These are phyloP conservation scores for Acanthaster planci DNA, from an alignment of 35 echinoderm and acorn worm genomes.

Conservation along the genomic window DNA sequence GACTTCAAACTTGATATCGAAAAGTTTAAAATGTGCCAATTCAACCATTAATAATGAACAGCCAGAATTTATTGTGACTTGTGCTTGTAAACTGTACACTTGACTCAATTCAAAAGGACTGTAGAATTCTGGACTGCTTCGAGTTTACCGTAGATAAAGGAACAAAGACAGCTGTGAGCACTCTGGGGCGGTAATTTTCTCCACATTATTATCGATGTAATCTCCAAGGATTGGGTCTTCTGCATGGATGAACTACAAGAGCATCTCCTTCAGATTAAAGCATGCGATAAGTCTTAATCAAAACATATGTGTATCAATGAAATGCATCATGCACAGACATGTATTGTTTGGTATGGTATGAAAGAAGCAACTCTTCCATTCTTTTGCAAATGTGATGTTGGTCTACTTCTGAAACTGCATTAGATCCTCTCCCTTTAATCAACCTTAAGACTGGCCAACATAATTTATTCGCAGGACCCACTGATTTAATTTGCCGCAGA, in stretches of 20 bases:
- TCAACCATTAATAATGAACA: not conserved
- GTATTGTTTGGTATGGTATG: not conserved
- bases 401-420: too few relatives aligned
- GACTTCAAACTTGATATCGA: too few relatives aligned
- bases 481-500: too few relatives aligned
- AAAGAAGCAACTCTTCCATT: not conserved
- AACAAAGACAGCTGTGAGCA: slow-evolving; percentile 14
- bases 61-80: not conserved
- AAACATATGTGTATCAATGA: slow-evolving; percentile 29
- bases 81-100: too few relatives aligned
- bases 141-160: too few relatives aligned
- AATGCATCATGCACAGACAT: not conserved
- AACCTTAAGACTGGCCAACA: too few relatives aligned
- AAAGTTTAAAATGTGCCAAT: too few relatives aligned
- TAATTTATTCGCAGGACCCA: too few relatives aligned
- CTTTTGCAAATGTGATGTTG: too few relatives aligned
- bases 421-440: too few relatives aligned
- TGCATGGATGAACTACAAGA: slow-evolving; percentile 19
- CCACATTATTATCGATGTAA: slow-evolving; percentile 16
- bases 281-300: slow-evolving; percentile 14
- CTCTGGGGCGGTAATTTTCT: slow-evolving; percentile 4
- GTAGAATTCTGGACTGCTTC: too few relatives aligned
- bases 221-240: slow-evolving; percentile 21
- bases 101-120: too few relatives aligned
- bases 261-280: slow-evolving; percentile 5